These are phyloP conservation scores for Spialia ferax DNA, from an alignment of 2,888 invertebrate genomes.

Conservation along the genomic window DNA sequence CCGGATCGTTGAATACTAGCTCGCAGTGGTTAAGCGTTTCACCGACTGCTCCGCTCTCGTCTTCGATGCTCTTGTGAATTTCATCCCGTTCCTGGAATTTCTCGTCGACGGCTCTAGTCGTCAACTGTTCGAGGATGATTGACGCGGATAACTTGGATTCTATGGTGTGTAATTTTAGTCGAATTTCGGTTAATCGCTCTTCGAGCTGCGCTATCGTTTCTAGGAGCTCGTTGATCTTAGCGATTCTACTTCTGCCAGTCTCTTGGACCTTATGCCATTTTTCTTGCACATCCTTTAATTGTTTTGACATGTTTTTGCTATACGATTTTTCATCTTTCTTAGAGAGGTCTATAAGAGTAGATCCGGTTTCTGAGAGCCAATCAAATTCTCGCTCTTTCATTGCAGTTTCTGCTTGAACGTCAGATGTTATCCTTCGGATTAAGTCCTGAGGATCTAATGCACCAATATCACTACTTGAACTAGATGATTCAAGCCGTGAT, in stretches of 20 bases:
- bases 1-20: conserved; percentile 91
- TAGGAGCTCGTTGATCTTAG: conserved; percentile 90
- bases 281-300: conserved; percentile 86
- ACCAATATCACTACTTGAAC: conserved; percentile 77
- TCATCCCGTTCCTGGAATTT: conserved; percentile 91
- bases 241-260: conserved; percentile 88
- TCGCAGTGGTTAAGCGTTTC: conserved; percentile 94
- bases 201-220: conserved; percentile 91
- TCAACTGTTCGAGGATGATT: conserved; percentile 89
- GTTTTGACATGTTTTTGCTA: conserved; percentile 86
- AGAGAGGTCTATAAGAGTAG: conserved; percentile 87
- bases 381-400: conserved; percentile 92
- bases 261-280: conserved; percentile 90
- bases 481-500: conserved; percentile 87
- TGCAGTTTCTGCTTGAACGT: conserved; percentile 91
- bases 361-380: conserved; percentile 91
- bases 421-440: conserved; percentile 90
- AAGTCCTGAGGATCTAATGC: conserved; percentile 91
- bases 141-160: conserved; percentile 90
- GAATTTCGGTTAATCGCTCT: conserved; percentile 90
- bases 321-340: conserved; percentile 87
- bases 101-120: conserved; percentile 89
- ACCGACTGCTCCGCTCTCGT: conserved; percentile 91
- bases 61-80: conserved; percentile 91
- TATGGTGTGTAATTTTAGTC: conserved; percentile 90